Conservation (phyloP, 2,888 invertebrate species). For the Conchocele bisecta region DNA sequence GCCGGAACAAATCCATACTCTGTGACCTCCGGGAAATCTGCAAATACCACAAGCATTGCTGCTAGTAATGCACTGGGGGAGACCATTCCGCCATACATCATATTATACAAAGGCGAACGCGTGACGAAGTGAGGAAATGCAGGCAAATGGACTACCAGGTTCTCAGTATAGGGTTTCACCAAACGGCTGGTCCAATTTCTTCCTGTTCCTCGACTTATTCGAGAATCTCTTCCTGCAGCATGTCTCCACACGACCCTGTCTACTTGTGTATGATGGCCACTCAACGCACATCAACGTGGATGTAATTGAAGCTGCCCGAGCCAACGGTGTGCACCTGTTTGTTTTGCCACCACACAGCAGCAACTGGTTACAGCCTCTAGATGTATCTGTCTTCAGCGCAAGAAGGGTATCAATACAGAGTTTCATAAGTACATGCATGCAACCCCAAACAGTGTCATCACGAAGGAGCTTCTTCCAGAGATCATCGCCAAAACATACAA, state of each 20-base stretch:
- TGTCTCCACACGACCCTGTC: conserved; percentile 15
- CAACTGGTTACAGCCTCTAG: conserved; percentile 4
- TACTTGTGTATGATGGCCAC: conserved; percentile 32
- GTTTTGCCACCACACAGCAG: conserved; percentile 19
- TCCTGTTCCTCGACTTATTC: conserved; percentile 22
- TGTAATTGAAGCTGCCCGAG: conserved; percentile 13
- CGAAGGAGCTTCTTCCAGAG: conserved; percentile 21
- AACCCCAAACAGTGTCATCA: conserved; percentile 10
- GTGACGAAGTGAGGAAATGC: conserved; percentile 7
- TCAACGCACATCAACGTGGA: conserved; percentile 23
- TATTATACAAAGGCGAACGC: conserved; percentile 27
- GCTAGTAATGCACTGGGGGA: conserved; percentile 38
- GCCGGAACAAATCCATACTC: conserved; percentile 23
- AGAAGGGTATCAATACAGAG: conserved; percentile 14
- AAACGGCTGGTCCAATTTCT: not conserved
- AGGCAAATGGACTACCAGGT: conserved; percentile 5
- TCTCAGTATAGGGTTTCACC: not conserved
- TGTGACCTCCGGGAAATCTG: conserved; percentile 12
- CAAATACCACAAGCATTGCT: conserved; percentile 29
- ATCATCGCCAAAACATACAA: conserved; percentile 4
- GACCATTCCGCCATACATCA: conserved; percentile 28
- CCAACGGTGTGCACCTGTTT: conserved; percentile 15
- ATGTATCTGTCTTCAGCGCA: conserved; percentile 16
- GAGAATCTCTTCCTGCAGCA: conserved; percentile 19
- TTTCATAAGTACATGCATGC: conserved; percentile 23